These are phyloP conservation scores for Drosophila varians DNA, from an alignment of 1,140 invertebrate species.

Conservation along the genomic window DNA sequence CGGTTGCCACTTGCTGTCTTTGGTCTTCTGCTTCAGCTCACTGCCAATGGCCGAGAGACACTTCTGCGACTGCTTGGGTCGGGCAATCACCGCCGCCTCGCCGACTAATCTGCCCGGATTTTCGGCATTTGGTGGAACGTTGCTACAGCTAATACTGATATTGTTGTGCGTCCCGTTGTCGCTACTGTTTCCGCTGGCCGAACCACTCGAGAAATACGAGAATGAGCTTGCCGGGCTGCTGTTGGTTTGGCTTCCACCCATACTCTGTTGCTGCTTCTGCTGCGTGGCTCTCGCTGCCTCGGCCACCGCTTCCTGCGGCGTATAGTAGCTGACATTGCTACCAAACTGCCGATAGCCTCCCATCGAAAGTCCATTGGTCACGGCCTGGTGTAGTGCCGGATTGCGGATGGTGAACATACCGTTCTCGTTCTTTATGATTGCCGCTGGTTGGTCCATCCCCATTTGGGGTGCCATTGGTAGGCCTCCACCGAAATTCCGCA, in stretches of 20 bases:
- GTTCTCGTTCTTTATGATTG: constrained; percentile 89
- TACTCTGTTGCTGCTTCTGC: constrained; percentile 50
- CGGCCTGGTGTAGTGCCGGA: constrained; percentile 84
- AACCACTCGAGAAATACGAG: constrained; percentile 77
- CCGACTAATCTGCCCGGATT: constrained; percentile 56
- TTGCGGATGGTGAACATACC: constrained; percentile 93
- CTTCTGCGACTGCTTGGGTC: constrained; percentile 69
- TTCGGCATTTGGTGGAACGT: constrained; percentile 49
- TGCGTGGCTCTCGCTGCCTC: constrained; percentile 72
- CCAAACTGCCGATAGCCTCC: constrained; percentile 76
- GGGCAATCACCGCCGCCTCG: constrained; percentile 73
- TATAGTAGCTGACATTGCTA: constrained; percentile 77
- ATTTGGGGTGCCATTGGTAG: constrained; percentile 59
- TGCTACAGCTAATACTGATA: constrained; percentile 83
- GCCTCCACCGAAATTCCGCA: constrained; percentile 40
- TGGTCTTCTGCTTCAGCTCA: constrained; percentile 80
- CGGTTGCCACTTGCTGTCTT: constrained; percentile 71
- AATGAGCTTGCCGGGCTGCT: constrained; percentile 36
- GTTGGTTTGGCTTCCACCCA: constrained; percentile 1
- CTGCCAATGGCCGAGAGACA: constrained; percentile 81
- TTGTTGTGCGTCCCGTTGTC: constrained; percentile 74
- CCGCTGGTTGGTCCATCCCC: constrained; percentile 84
- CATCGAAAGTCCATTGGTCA: constrained; percentile 71
- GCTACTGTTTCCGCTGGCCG: constrained; percentile 42
- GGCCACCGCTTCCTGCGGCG: constrained; percentile 72